Percentiles rank a stretch among this genome's conserved stretches.
These are phyloP conservation scores for Microchirus variegatus DNA, from an alignment of 2,797 vertebrate genomes.

Conservation along the genomic window DNA sequence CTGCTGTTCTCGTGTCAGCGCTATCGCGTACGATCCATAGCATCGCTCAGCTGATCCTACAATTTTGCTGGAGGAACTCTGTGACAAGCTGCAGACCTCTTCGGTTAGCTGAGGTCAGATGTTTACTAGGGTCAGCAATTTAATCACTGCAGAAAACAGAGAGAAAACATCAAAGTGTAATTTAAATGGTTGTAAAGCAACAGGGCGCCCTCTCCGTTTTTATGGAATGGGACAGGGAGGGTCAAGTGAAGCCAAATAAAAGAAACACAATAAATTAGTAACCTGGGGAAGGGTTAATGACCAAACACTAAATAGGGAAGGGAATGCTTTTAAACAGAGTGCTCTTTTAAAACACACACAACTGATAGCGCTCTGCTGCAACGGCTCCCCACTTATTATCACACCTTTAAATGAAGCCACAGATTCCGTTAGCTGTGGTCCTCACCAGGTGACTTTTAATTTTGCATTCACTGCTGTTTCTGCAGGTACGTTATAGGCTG, in stretches of 20 bases:
- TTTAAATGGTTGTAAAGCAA: conserved; percentile 87
- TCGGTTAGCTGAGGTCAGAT: conserved; percentile 83
- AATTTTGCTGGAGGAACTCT: conserved; percentile 63
- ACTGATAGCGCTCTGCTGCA: conserved; percentile 41
- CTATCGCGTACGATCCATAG: conserved; percentile 31
- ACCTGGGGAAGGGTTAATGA: conserved; percentile 84
- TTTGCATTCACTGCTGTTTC: conserved; percentile 27
- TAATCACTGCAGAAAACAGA: conserved; percentile 84
- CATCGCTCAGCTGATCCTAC: conserved; percentile 40
- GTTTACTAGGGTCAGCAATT: conserved; percentile 87
- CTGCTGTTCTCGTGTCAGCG: conserved; percentile 52
- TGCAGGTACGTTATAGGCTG: conserved; percentile 30
- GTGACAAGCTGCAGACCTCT: conserved; percentile 75
- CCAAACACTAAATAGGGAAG: conserved; percentile 78
- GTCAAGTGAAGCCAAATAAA: conserved; percentile 84
- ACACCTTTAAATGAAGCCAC: conserved; percentile 37
- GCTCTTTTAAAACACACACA: conserved; percentile 53
- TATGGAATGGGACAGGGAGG: conserved; percentile 78
- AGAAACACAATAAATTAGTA: conserved; percentile 85
- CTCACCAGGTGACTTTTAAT: conserved; percentile 36
- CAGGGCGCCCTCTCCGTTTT: conserved; percentile 79
- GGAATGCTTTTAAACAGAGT: conserved; percentile 80
- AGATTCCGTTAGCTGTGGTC: conserved; percentile 30
- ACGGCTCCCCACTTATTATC: conserved; percentile 39
- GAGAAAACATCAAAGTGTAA: conserved; percentile 90